Percentiles rank a stretch among this genome's conserved stretches.
Conservation (phyloP, 1,140 invertebrate species). For the Manduca sexta region DNA sequence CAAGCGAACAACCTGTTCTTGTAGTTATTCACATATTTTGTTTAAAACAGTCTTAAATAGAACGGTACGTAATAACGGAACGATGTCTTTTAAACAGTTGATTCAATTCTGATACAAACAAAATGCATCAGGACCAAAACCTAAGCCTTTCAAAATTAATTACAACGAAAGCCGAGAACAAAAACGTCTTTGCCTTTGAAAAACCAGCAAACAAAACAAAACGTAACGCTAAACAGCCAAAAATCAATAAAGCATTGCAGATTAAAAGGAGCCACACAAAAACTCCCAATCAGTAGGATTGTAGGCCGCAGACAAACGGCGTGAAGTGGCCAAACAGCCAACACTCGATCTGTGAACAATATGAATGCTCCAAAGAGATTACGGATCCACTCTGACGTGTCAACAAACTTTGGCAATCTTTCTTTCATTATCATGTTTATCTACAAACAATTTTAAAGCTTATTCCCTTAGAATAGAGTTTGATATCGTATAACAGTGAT, state of each 20-base stretch:
- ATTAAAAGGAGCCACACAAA: not conserved
- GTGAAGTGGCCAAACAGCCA: slow-evolving; percentile 9
- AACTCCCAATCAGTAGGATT: not conserved
- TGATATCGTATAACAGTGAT: not conserved
- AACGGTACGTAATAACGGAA: too few relatives aligned
- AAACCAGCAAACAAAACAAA: too few relatives aligned
- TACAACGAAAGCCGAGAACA: too few relatives aligned
- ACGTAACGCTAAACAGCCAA: too few relatives aligned
- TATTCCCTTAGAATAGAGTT: slow-evolving; percentile 4
- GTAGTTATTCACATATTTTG: too few relatives aligned
- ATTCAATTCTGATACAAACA: too few relatives aligned
- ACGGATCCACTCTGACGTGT: slow-evolving; percentile 18
- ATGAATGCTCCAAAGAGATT: slow-evolving; percentile 33
- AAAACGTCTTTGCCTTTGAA: too few relatives aligned
- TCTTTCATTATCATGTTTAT: slow-evolving; percentile 27
- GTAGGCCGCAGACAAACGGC: not conserved
- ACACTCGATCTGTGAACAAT: slow-evolving; percentile 13
- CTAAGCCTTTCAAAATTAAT: too few relatives aligned
- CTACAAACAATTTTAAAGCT: slow-evolving; percentile 11
- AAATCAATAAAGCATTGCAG: not conserved
- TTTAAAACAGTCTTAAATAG: too few relatives aligned
- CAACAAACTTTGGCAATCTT: slow-evolving; percentile 36
- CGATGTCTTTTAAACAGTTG: too few relatives aligned
- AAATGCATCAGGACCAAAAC: too few relatives aligned
- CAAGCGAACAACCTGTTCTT: too few relatives aligned